phyloP scores from a whole-genome alignment of 2,888 invertebrate species.

The Trimorus sp. region DNA sequence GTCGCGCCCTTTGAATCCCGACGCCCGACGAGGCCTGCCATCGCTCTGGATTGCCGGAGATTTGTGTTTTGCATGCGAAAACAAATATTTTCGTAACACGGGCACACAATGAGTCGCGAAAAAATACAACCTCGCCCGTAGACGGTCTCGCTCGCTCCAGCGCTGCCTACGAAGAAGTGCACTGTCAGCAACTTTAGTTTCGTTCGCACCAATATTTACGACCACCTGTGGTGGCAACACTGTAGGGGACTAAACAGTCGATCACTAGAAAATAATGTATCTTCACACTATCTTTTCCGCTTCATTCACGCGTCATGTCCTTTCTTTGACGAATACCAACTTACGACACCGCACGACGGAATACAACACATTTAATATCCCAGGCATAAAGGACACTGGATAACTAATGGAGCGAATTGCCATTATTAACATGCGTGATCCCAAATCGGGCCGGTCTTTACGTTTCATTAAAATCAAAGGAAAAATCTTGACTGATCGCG shows the following conservation, averaged over 20 bases:
- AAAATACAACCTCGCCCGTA: conserved; percentile 44
- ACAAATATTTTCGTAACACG: conserved; percentile 61
- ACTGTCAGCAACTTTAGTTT: conserved; percentile 67
- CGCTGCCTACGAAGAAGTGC: conserved; percentile 58
- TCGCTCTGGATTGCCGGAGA: conserved; percentile 35
- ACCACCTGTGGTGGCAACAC: conserved; percentile 67
- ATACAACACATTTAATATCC: conserved; percentile 57
- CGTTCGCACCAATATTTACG: conserved; percentile 68
- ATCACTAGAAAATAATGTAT: conserved; percentile 67
- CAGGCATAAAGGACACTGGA: conserved; percentile 49
- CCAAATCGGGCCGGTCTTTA: conserved; percentile 39
- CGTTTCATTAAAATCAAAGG: conserved; percentile 55
- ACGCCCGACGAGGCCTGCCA: conserved; percentile 1
- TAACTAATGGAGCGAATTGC: conserved; percentile 58
- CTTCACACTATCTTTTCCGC: conserved; percentile 66
- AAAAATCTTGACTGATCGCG: conserved; percentile 37
- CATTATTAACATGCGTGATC: conserved; percentile 53
- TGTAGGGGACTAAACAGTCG: conserved; percentile 66
- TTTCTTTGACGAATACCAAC: conserved; percentile 57
- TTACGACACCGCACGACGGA: conserved; percentile 54
- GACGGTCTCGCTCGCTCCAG: conserved; percentile 38
- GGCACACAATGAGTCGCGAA: conserved; percentile 61
- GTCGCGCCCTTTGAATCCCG: conserved; percentile 22
- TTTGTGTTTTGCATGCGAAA: conserved; percentile 57
- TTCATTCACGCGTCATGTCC: conserved; percentile 59